Evolutionary conservation across 37 sponge, comb jelly and placozoan genomes (phyloP), one percentile per base, ranked within the genome.

Genomic region (Halichondria panicea): DNA sequence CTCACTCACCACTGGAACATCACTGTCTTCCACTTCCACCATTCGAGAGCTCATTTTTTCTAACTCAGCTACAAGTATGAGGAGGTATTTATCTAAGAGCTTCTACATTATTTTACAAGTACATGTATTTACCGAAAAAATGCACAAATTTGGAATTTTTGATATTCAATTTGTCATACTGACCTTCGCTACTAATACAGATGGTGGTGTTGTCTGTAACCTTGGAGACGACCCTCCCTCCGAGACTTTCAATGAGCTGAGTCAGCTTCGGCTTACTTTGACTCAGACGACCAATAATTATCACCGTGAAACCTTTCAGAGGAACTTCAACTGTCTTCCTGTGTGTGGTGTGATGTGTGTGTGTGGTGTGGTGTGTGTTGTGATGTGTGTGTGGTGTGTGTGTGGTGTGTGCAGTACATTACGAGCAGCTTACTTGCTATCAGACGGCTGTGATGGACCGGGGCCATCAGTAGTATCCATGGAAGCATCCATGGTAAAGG

Each of bases 1-100:
- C 57, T 76, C 80, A 24, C 66, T 45, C 36, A 95, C 87, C 0
- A 95, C 88, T 59, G 94, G 94, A 21, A 95, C 69, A 35, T 89
- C 73, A 54, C 58, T 43, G 0, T 75, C 71, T 76, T 86, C 66
- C 27, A 88, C 93, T 25, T 76, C 89, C 52, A 45, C 27, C 80
- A 95, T 95, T 68, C 86, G 89, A n/a, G 52, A 66, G 39, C 46
- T 61, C 55, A 64, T 76, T 69, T 95, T 95, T 25, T 68, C 75
- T 38, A 94, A 55, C 59, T 94, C 95, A 22, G 58, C 89, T 87
- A 37, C 36, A 75, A 0, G 55, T n/a, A 40, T n/a, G 3, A 46
- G 36, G 31, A 58, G 7, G 19, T 9, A 7, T 30, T 6, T 18
- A 24, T 21, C 59, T 6, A 28, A 8, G 5, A 28, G n/a, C 11